Conservation (phyloP, 2,113 vertebrate genomes). For the Cathartes aura region DNA sequence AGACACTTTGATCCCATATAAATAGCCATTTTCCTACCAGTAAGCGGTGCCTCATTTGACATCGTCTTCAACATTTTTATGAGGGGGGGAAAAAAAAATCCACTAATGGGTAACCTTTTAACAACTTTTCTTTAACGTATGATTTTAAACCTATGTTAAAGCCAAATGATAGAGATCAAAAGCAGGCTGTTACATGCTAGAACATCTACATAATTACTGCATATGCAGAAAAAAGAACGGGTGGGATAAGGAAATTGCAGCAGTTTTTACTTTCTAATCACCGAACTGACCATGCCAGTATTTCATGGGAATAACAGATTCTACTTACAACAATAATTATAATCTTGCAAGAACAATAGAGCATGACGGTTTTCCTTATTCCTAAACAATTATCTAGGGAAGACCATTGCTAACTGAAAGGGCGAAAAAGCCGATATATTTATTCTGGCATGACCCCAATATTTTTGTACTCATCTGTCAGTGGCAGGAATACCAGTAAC, state of each 20-base stretch:
- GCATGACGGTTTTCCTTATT: constrained; percentile 67
- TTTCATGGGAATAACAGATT: constrained; percentile 65
- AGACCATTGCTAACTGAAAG: constrained; percentile 53
- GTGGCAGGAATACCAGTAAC: neutral
- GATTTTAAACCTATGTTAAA: constrained; percentile 57
- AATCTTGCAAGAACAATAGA: constrained; percentile 65
- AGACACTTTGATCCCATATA: neutral
- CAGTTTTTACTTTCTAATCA: constrained; percentile 46
- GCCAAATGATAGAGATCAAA: constrained; percentile 12
- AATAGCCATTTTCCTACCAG: neutral
- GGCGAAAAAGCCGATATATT: constrained; percentile 40
- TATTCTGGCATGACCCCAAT: constrained; percentile 49
- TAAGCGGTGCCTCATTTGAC: neutral
- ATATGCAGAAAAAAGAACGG: constrained; percentile 1
- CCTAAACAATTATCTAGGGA: constrained; percentile 56
- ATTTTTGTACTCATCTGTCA: constrained; percentile 27
- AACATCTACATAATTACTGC: constrained; percentile 2
- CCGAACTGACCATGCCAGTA: constrained; percentile 24
- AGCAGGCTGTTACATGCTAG: constrained; percentile 26
- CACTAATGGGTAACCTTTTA: neutral
- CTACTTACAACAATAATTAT: constrained; percentile 27
- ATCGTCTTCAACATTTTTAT: neutral
- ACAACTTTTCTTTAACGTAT: neutral
- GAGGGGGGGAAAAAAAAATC: neutral
- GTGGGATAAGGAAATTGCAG: constrained; percentile 31